Evolutionary conservation across 2,113 vertebrate genomes (phyloP).

Genomic region (Manacus vitellinus): DNA sequence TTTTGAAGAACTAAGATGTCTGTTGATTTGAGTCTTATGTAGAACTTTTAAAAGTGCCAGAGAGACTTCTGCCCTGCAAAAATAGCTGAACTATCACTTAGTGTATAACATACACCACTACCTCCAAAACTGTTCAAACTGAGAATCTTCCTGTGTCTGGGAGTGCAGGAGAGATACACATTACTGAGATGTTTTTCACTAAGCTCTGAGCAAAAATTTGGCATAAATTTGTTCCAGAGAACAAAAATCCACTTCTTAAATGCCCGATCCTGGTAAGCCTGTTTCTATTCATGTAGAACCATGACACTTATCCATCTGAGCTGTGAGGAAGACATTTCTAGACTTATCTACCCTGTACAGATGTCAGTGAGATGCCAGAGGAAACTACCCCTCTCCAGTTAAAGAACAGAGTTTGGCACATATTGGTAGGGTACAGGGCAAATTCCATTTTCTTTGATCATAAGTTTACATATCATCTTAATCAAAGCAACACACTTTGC

Average conservation of each 20-base stretch:
- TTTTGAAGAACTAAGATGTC: not conserved
- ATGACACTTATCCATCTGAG: not conserved
- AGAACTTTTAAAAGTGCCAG: not conserved
- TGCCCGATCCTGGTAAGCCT: rapidly evolving
- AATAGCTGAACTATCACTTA: not conserved
- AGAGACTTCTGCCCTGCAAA: not conserved
- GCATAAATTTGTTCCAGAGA: not conserved
- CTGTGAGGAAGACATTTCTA: not conserved
- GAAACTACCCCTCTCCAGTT: not conserved
- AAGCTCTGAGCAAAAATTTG: not conserved
- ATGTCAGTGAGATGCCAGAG: not conserved
- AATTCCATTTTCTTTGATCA: not conserved
- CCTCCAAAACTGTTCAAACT: not conserved
- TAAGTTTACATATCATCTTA: not conserved
- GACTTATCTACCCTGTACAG: not conserved
- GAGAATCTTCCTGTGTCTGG: not conserved
- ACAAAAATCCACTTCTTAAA: not conserved
- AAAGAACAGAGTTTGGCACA: not conserved
- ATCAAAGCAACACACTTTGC: not conserved
- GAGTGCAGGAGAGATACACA: not conserved
- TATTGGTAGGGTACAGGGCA: not conserved
- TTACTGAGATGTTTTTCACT: not conserved
- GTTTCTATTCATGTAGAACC: not conserved
- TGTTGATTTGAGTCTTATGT: not conserved
- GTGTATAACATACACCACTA: not conserved